phyloP scores from a whole-genome alignment of 1,140 invertebrate genomes.

The Pachyrhynchus sulphureomaculatus region DNA sequence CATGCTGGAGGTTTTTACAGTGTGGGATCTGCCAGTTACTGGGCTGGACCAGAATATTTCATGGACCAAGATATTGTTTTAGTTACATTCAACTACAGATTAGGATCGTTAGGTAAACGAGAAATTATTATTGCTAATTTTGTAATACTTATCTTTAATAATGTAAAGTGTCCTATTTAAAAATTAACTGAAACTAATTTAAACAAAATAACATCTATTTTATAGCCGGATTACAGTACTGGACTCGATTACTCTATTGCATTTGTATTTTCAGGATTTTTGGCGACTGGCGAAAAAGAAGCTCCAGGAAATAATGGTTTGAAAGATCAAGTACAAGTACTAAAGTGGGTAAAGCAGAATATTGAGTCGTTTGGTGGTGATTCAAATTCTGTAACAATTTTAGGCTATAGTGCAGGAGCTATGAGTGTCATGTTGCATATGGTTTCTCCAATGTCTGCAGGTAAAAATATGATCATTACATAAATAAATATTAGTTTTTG shows the following conservation, averaged over 20 bases:
- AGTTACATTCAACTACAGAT: constrained; percentile 62
- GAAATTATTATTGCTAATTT: constrained; percentile 56
- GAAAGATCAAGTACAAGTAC: background rate
- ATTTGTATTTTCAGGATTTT: constrained; percentile 57
- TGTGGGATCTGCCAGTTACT: constrained; percentile 42
- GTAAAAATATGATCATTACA: background rate
- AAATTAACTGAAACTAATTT: no score
- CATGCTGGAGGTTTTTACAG: constrained; percentile 54
- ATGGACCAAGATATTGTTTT: constrained; percentile 58
- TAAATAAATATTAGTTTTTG: no score
- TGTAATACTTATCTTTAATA: no score
- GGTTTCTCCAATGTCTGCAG: no score
- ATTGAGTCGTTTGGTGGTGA: background rate
- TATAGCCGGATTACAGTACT: no score
- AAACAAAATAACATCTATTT: no score
- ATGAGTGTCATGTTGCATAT: no score
- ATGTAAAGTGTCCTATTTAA: no score
- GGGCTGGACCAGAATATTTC: constrained; percentile 53
- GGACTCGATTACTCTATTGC: no score
- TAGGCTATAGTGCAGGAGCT: no score
- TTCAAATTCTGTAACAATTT: background rate
- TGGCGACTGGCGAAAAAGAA: constrained; percentile 64
- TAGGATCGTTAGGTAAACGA: constrained; percentile 55
- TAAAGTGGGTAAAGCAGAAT: background rate
- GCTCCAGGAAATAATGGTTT: constrained; percentile 49